Evolutionary conservation across 2,888 invertebrate genomes (phyloP), one percentile per base, ranked within the genome.

Genomic region (Agrotis puta): DNA sequence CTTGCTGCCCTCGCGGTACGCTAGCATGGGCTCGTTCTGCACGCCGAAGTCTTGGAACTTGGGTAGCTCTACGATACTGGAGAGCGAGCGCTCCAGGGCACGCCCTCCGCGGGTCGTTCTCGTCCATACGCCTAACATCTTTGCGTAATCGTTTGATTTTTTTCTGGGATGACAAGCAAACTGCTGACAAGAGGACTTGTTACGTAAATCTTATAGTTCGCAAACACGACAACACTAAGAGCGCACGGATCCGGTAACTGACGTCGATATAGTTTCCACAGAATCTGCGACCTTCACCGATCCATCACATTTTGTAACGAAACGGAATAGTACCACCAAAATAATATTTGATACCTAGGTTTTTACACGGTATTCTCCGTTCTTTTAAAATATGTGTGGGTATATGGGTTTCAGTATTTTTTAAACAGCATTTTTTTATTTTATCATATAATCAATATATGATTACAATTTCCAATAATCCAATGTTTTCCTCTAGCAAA

Each of bases 1-100:
- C 68, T 96, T 93, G 79, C 98, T 98, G 61, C 98, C 98, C 77
- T 98, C 97, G 77, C 97, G 96, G 94, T 99, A 99, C n/a, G 94
- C 94, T 24, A 98, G 94, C 54, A 98, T 92, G 1, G 98, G 98
- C 92, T 99, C 98, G 94, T 99, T 99, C 89, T 96, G 94, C 13
- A 98, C 96, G 7, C 94, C 92, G 88, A 97, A 97, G 79, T 98
- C 98, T 39, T 97, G 94, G 20, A 98, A 91, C 82, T 97, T 97
- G 48, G 97, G 93, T 63, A 97, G 95, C 50, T 97, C 97, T 18
- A 98, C 97, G 56, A 98, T 96, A 70, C 97, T 97, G 64, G 97
- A 96, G 64, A 90, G 69, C 86, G 94, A 82, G 92, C 95, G 85
- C 84, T 92, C 93, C 62, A 94, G 84, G 27, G 97, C 96, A 87